phyloP scores from a whole-genome alignment of 2,888 invertebrate genomes.

The Sinhomidia bicolor region DNA sequence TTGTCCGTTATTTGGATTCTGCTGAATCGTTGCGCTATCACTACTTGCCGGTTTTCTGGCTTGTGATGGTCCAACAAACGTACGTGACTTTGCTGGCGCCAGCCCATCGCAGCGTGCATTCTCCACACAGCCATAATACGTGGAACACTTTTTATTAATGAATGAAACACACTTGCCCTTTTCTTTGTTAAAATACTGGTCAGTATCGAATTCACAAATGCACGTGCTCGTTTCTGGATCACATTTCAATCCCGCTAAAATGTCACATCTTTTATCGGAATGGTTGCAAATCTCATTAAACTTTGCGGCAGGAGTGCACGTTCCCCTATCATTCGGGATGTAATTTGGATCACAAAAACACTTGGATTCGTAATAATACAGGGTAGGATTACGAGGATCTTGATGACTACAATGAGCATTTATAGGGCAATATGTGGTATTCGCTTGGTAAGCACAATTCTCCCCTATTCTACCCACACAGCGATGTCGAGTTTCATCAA shows the following conservation, averaged over 20 bases:
- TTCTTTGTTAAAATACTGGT: slow-evolving; percentile 71
- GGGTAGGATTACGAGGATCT: slow-evolving; percentile 71
- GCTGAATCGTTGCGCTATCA: slow-evolving; percentile 53
- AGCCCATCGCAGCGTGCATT: slow-evolving; percentile 74
- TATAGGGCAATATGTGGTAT: slow-evolving; percentile 68
- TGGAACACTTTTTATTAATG: slow-evolving; percentile 69
- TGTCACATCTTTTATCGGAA: slow-evolving; percentile 68
- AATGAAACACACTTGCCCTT: slow-evolving; percentile 71
- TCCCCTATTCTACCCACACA: slow-evolving; percentile 72
- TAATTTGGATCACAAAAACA: slow-evolving; percentile 75
- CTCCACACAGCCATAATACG: slow-evolving; percentile 70
- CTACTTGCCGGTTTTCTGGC: slow-evolving; percentile 59
- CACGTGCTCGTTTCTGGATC: slow-evolving; percentile 65
- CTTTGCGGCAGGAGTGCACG: slow-evolving; percentile 67
- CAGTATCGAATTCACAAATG: slow-evolving; percentile 70
- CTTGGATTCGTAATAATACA: slow-evolving; percentile 73
- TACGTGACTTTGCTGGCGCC: slow-evolving; percentile 66
- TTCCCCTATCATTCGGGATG: slow-evolving; percentile 67
- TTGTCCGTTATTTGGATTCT: slow-evolving; percentile 36
- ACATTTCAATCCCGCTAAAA: slow-evolving; percentile 64
- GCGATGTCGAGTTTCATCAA: slow-evolving; percentile 60
- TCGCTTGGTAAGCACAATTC: slow-evolving; percentile 72
- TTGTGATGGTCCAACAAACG: slow-evolving; percentile 60
- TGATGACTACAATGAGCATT: slow-evolving; percentile 74
- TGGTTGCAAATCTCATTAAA: slow-evolving; percentile 69